Evolutionary conservation across 1,140 invertebrate genomes (phyloP), one percentile per base, ranked within the genome.

Genomic region (Aphis craccivora): DNA sequence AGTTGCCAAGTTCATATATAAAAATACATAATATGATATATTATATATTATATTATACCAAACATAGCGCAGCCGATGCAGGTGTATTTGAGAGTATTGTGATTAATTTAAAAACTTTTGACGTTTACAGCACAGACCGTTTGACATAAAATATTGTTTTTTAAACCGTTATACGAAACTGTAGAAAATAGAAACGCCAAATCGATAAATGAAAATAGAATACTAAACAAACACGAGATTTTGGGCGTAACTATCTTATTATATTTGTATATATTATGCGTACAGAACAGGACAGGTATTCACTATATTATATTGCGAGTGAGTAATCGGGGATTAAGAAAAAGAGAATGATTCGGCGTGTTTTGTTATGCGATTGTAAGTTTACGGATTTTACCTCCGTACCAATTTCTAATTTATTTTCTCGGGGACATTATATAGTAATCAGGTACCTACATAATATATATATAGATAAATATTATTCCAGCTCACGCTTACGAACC

Each of bases 21-120:
- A 40, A 14, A 30, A 4, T 40, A 84, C 14, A 37, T 81, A 22
- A 35, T 83, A 83, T 83, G 40, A 22, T 84, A 83, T 22, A 6
- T n/a, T 81, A 22, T 84, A 83, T 22, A 6, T n/a, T 81, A 81
- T 14, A 67, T 81, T 40, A 37, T 23, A 83, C 30, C 40, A 43
- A 43, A 22, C 22, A 37, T 20, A n/a, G 22, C 37, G 22, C 18
- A 83, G 22, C 35, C 76, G 35, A 9, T 20, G 23, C 40, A 40
- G 83, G 37, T 84, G 83, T 40, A 43, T 83, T 84, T 25, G 83
- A 84, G 40, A 84, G 8, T 23, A 40, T 84, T 84, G 9, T 43
- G 35, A 84, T 84, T 84, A 84, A 84, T 84, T 84, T 84, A 23
- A 40, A 84, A 84, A 84, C 83, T 84, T 84, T 84, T 40, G 35